Base-by-base conservation (phyloP, 2,888 invertebrate genomes). In the Ornithoptera alexandrae region DNA sequence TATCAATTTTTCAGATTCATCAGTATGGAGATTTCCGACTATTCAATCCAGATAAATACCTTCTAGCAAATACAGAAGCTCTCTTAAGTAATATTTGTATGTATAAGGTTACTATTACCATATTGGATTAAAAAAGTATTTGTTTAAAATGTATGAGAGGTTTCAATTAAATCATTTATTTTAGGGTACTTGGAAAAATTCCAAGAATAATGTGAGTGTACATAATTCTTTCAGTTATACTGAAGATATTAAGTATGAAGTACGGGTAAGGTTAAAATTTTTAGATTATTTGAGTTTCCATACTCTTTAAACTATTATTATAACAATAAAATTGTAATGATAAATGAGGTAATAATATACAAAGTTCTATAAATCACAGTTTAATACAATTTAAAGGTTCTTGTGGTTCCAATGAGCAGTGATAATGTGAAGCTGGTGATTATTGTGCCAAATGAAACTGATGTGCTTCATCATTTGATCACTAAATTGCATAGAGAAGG, bases 211-310 rank as follows among this genome's bases (percentile, higher is more conserved):
- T 22, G 79, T 82, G 78, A 82, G 75, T 64, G 67, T 81, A 22
- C 77, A 80, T 59, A 83, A 83, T 63, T 78, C 82, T 3, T 83
- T 79, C 66, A 81, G 72, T 66, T 83, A 83, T 65, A 79, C 81
- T 5, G 76, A 80, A 50, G 82, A 83, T 71, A 71, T 81, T 18
- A 79, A 80, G 71, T 83, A 81, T 72, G 83, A 82, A 72, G 78
- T 79, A 15, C 79, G 81, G 74, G 83, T 82, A 75, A 75, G 73
- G 72, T 24, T 53, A 6, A 2, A 53, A 53, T 15, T 53, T 53
- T 39, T 39, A 3, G 39, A 39, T 10, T 39, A 39, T 39, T 39
- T 39, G 39, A 36, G 5, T 36, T 36, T 5, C 8, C 36, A 36
- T 36, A 36, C 36, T 7, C 0, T 7, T 7, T 7, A 36, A 7